phyloP scores from a whole-genome alignment of 2,113 vertebrate genomes.

The Saccopteryx bilineata region DNA sequence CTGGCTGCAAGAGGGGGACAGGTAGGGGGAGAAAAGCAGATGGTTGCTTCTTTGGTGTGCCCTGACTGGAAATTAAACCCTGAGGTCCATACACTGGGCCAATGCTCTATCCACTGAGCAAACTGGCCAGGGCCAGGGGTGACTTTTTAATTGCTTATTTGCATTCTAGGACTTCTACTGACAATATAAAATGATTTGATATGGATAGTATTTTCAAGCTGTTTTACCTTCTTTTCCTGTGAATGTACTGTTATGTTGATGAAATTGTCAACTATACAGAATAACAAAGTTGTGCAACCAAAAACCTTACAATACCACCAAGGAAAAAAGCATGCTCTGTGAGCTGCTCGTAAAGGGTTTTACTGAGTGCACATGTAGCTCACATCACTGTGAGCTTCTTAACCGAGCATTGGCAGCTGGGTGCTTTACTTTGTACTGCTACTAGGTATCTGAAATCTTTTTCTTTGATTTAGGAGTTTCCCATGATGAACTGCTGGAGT shows the following conservation, averaged over 20 bases:
- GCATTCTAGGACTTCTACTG: not conserved
- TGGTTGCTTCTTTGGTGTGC: no score
- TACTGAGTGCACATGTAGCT: not conserved
- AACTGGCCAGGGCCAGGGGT: no score
- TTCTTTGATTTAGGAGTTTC: slow-evolving; percentile 91
- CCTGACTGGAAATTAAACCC: no score
- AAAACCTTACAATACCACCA: not conserved
- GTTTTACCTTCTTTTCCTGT: not conserved
- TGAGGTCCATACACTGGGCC: no score
- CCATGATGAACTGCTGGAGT: slow-evolving; percentile 93
- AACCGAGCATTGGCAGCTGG: not conserved
- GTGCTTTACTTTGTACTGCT: not conserved
- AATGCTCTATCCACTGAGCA: no score
- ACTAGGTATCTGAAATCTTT: slow-evolving; percentile 13
- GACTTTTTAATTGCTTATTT: not conserved
- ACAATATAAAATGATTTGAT: slow-evolving; percentile 17
- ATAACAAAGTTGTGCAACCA: not conserved
- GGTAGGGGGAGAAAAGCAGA: no score
- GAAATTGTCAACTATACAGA: not conserved
- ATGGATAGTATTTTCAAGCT: not conserved
- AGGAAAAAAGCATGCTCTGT: not conserved
- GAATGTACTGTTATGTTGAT: not conserved
- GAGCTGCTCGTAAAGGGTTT: slow-evolving; percentile 6
- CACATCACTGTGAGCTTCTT: not conserved
- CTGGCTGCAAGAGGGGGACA: no score